Conservation (phyloP, 1,140 invertebrate genomes). For the Drosophila albomicans region DNA sequence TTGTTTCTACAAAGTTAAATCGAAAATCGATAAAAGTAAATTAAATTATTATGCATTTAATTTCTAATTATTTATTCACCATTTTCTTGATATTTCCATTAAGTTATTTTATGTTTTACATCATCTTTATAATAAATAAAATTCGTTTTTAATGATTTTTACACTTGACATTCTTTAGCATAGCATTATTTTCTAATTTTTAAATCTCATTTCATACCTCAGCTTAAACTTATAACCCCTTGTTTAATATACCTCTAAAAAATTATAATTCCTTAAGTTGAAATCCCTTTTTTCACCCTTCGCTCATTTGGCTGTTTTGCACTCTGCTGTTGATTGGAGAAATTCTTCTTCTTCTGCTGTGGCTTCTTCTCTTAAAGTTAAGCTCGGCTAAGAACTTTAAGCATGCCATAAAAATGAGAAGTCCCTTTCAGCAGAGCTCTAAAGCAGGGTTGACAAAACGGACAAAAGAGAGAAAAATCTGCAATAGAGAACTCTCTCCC, state of each 20-base stretch:
- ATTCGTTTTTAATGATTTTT: background rate
- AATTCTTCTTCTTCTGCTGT: constrained; percentile 9
- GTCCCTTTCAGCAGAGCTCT: constrained; percentile 6
- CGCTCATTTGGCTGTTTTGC: background rate
- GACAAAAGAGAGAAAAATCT: constrained; percentile 37
- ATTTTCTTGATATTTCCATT: too few relatives aligned
- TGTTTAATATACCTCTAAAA: background rate
- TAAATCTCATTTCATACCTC: background rate
- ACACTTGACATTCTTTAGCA: background rate
- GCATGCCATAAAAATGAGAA: constrained; percentile 32
- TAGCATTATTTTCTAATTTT: background rate
- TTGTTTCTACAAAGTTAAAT: too few relatives aligned
- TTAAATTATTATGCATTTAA: too few relatives aligned
- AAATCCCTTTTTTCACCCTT: background rate
- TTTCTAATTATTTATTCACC: too few relatives aligned
- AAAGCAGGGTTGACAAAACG: constrained; percentile 23
- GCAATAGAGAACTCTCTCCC: constrained; percentile 9
- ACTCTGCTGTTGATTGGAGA: constrained; percentile 32
- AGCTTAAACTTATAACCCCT: background rate
- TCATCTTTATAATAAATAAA: too few relatives aligned
- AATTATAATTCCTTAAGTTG: constrained; percentile 5
- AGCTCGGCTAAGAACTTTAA: constrained; percentile 41
- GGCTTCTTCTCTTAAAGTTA: constrained; percentile 25
- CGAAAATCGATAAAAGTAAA: too few relatives aligned
- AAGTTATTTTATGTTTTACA: too few relatives aligned